A percentile compares a stretch with the other conserved stretches of the same genome.
Conservation (phyloP, 2,797 vertebrate genomes). For the Fundulus diaphanus region DNA sequence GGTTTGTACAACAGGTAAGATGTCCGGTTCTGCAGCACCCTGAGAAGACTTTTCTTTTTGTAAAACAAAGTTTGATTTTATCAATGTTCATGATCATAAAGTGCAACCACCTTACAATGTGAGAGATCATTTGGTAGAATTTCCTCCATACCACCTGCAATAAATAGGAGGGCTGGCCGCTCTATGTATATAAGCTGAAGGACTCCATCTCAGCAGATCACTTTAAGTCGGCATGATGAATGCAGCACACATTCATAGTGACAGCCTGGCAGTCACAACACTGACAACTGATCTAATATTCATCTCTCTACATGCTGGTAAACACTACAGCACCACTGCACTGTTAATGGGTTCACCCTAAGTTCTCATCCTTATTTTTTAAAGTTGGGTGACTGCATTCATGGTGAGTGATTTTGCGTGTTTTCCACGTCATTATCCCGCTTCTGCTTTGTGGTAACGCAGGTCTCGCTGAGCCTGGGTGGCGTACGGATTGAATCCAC, state of each 20-base stretch:
- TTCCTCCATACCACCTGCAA: conserved; percentile 16
- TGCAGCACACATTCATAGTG: conserved; percentile 64
- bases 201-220: conserved; percentile 26
- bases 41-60: background rate
- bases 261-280: conserved; percentile 59
- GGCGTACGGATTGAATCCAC: conserved; percentile 71
- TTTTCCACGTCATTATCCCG: conserved; percentile 49
- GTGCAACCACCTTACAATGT: background rate
- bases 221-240: conserved; percentile 61
- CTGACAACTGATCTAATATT: conserved; percentile 60
- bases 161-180: conserved; percentile 1
- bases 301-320: conserved; percentile 41
- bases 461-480: conserved; percentile 65
- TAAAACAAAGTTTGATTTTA: background rate
- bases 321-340: conserved; percentile 26
- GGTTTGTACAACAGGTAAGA: background rate
- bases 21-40: background rate
- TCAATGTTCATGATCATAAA: background rate
- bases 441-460: conserved; percentile 57
- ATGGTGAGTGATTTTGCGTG: conserved; percentile 20
- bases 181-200: conserved; percentile 37
- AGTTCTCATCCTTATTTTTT: conserved; percentile 43
- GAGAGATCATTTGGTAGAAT: background rate
- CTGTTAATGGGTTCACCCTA: conserved; percentile 28
- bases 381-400: conserved; percentile 26